Percentiles rank a stretch among this genome's conserved stretches.
Evolutionary conservation across 2,888 invertebrate species (phyloP).

Genomic region (Hermodice carunculata): DNA sequence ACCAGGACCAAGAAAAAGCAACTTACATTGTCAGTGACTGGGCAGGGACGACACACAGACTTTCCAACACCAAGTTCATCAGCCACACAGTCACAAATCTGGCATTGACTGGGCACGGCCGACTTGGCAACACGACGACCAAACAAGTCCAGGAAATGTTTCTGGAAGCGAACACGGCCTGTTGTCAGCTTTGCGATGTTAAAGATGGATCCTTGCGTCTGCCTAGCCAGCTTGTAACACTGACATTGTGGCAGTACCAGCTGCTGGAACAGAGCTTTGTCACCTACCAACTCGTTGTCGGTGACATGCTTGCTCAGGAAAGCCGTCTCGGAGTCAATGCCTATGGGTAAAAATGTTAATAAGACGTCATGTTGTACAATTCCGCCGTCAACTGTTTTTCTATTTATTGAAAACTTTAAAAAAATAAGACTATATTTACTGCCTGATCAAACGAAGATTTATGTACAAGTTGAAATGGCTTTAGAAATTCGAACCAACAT

Average conservation of each 20-base stretch:
- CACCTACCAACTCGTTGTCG: conserved; percentile 77
- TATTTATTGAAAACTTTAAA: too few species aligned
- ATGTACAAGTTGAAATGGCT: too few species aligned
- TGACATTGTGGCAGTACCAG: conserved; percentile 58
- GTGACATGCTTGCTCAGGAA: conserved; percentile 84
- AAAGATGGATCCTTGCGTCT: conserved; percentile 79
- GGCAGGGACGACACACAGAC: conserved; percentile 64
- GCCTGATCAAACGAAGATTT: too few species aligned
- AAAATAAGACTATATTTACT: too few species aligned
- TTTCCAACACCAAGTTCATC: conserved; percentile 68
- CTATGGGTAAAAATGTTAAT: too few species aligned
- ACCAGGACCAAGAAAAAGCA: too few species aligned
- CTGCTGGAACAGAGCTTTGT: conserved; percentile 74
- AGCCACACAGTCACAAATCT: conserved; percentile 69
- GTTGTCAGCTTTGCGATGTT: conserved; percentile 71
- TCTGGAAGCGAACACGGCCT: conserved; percentile 48
- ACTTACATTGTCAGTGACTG: too few species aligned
- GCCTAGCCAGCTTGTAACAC: conserved; percentile 78
- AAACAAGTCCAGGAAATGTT: conserved; percentile 66
- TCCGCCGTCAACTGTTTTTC: too few species aligned
- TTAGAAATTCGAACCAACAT: too few species aligned
- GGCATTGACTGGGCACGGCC: conserved; percentile 67
- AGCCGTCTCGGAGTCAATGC: conserved; percentile 73
- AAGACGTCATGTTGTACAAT: too few species aligned
- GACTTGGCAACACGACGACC: conserved; percentile 60